Conservation (phyloP, 2,113 vertebrate genomes). For the Hiodon tergisus region DNA sequence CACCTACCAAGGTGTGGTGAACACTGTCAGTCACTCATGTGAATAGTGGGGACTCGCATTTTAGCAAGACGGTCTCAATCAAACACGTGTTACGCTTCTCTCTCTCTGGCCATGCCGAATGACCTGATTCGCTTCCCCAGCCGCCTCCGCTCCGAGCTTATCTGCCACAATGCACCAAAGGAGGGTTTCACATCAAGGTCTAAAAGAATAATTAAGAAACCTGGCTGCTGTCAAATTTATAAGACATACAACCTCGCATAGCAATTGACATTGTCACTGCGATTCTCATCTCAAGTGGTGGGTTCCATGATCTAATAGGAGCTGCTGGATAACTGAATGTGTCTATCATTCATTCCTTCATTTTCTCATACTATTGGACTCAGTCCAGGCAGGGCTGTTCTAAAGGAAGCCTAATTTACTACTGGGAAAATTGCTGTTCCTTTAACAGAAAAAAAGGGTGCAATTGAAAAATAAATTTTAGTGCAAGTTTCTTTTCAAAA, state of each 20-base stretch:
- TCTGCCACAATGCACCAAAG: conserved; percentile 57
- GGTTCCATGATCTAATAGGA: background rate
- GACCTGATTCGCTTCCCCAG: background rate
- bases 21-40: background rate
- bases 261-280: conserved; percentile 60
- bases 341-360: background rate
- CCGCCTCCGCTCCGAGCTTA: no score
- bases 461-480: no score
- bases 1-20: conserved; percentile 35
- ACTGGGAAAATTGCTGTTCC: no score
- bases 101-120: background rate
- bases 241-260: conserved; percentile 60
- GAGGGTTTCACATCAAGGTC: conserved; percentile 48
- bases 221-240: conserved; percentile 64
- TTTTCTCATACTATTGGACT: background rate
- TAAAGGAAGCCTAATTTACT: no score
- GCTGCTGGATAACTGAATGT: background rate
- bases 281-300: conserved; percentile 41
- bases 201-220: conserved; percentile 65
- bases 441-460: no score
- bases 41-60: no score
- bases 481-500: no score
- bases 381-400: background rate
- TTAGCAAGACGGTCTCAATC: background rate
- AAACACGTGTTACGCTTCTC: background rate